These are phyloP conservation scores for Bombus picipes DNA, from an alignment of 1,140 invertebrate species.

Conservation along the genomic window DNA sequence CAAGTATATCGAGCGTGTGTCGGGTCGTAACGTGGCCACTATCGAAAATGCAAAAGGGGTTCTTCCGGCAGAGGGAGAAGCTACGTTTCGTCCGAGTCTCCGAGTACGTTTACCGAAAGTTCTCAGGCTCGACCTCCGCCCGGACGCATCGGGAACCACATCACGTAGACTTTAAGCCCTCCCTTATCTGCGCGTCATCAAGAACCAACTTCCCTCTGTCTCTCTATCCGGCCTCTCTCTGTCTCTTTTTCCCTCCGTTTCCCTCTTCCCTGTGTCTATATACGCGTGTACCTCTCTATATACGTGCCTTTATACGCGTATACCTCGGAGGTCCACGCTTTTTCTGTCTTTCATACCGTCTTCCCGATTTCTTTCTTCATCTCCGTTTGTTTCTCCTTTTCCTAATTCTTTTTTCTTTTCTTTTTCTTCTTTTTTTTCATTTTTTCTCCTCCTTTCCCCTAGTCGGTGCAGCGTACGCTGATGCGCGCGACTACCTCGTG, in stretches of 20 bases:
- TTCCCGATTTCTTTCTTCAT: slow-evolving; percentile 46
- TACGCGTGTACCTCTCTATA: not conserved
- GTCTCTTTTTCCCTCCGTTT: slow-evolving; percentile 62
- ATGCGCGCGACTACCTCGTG: slow-evolving; percentile 68
- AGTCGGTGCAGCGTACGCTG: slow-evolving; percentile 34
- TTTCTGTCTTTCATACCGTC: slow-evolving; percentile 63
- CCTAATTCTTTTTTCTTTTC: slow-evolving; percentile 36
- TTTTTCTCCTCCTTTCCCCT: slow-evolving; percentile 50
- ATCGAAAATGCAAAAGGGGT: slow-evolving; percentile 59
- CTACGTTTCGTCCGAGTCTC: slow-evolving; percentile 36
- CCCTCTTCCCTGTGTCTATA: slow-evolving; percentile 19
- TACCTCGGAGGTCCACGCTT: slow-evolving; percentile 27
- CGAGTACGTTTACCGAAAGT: slow-evolving; percentile 77
- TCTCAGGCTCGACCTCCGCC: slow-evolving; percentile 78
- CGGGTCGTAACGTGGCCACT: slow-evolving; percentile 1
- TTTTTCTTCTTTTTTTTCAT: not conserved
- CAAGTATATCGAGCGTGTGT: slow-evolving; percentile 30
- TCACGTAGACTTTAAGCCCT: slow-evolving; percentile 81
- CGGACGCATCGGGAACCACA: slow-evolving; percentile 79
- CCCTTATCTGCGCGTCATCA: slow-evolving; percentile 82
- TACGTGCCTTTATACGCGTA: not conserved
- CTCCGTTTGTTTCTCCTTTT: slow-evolving; percentile 41
- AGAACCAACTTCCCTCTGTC: slow-evolving; percentile 72
- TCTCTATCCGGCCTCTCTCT: slow-evolving; percentile 69
- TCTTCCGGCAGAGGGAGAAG: slow-evolving; percentile 35